A percentile compares a stretch with the other conserved stretches of the same genome.
Evolutionary conservation across 2,113 vertebrate species (phyloP).

Genomic region (human): GRCh38 chr15:60613001-60613500

Average conservation of each 20-base stretch:
- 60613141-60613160: constrained; percentile 77
- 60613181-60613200: constrained; percentile 50
- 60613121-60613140: constrained; percentile 77
- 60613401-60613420: not conserved
- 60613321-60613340: not conserved
- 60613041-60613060: constrained; percentile 67
- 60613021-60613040: constrained; percentile 8
- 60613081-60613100: constrained; percentile 76
- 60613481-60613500: not conserved
- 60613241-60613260: constrained; percentile 29
- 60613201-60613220: constrained; percentile 23
- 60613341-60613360: not conserved
- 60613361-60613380: not conserved
- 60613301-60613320: not conserved
- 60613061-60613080: constrained; percentile 73
- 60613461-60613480: not conserved
- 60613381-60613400: not conserved
- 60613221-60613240: constrained; percentile 71
- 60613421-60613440: not conserved
- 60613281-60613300: not conserved
- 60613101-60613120: constrained; percentile 75
- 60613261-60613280: not conserved
- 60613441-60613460: not conserved
- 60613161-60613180: constrained; percentile 72
- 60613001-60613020: not conserved